Conservation (phyloP, 2,113 vertebrate genomes). For the Tor tambroides region DNA sequence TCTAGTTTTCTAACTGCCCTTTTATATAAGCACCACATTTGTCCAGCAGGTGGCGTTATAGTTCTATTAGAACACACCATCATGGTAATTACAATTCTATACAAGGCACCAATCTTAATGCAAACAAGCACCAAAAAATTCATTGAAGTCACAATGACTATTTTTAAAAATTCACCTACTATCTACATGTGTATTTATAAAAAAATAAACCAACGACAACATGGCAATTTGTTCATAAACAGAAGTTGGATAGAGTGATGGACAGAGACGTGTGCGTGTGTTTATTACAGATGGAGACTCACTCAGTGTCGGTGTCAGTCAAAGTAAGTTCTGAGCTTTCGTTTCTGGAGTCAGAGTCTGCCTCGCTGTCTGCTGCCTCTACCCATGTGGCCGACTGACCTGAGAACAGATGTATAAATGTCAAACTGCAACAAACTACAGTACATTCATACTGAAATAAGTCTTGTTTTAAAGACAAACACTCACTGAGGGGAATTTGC, state of each 20-base stretch:
- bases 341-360: constrained; percentile 59
- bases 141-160: neutral
- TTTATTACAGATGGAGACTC: constrained; percentile 57
- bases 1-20: neutral
- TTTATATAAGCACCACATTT: neutral
- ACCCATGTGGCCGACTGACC: constrained; percentile 50
- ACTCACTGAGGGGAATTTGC: constrained; percentile 41
- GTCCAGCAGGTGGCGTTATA: constrained; percentile 55
- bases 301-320: constrained; percentile 77
- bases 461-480: constrained; percentile 17
- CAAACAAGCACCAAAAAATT: neutral
- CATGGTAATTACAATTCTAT: neutral
- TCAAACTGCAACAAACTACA: neutral
- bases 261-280: neutral
- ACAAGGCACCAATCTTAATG: neutral
- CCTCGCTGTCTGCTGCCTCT: constrained; percentile 63
- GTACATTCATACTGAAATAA: neutral
- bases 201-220: neutral
- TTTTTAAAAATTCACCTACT: neutral
- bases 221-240: neutral
- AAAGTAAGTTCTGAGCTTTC: constrained; percentile 68
- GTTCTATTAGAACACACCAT: constrained; percentile 4
- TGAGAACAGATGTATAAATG: constrained; percentile 28
- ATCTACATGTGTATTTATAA: neutral
- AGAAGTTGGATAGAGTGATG: neutral